Evolutionary conservation across 2,888 invertebrate genomes (phyloP), one percentile per base, ranked within the genome.

Genomic region (Andrena haemorrhoa): DNA sequence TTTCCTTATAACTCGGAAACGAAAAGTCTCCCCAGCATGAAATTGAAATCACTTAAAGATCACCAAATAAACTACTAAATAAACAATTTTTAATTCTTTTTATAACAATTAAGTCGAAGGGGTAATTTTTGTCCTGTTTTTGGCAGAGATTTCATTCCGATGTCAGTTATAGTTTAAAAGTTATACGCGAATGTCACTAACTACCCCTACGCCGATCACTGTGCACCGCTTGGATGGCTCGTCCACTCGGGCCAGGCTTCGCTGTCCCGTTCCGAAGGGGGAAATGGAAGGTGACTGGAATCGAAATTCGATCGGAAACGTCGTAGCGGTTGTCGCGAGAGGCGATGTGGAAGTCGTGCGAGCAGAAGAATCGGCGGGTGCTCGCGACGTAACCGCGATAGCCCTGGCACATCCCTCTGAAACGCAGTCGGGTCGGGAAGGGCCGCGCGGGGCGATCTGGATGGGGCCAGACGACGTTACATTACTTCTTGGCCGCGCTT

Each of bases 401-500:
- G 51, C 26, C 26, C 33, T 7, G 35, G 33, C 60, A 12, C n/a
- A 10, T 56, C 53, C 49, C 33, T 23, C 10, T 12, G 31, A 20
- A 75, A 70, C 41, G 58, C 65, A 71, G 60, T 60, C 58, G 60
- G 58, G 65, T 61, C 58, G 71, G 70, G 29, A 72, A 79, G 82
- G 64, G 71, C 51, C 83, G 58, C 33, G 35, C 76, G 77, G 61
- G 82, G 51, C 47, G 77, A 71, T 41, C 58, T 61, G 51, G 26
- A 23, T n/a, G 72, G 51, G 16, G 58, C 75, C 58, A 68, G 72
- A 64, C 70, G 64, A 82, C 76, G 80, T 75, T 77, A 79, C 76
- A 75, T 75, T 77, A 53, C 79, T 60, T 74, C 74, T 61, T 61
- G 74, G 56, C 81, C 76, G 74, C 64, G 85, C 75, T 92, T 92